Evolutionary conservation across 2,888 invertebrate species (phyloP).

Genomic region (Siphlonurus alternatus): DNA sequence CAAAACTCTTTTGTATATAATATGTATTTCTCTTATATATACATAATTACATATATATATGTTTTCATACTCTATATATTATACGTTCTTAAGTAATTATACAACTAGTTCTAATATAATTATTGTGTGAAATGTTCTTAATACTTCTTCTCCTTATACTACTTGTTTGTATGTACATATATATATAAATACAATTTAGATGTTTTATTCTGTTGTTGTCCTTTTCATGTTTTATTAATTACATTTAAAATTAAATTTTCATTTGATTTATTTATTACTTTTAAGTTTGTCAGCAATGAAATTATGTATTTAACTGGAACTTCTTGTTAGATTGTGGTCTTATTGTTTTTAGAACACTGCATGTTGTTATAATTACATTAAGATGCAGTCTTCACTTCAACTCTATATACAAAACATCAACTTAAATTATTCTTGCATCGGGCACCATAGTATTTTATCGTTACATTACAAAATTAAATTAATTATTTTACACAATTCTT

Average conservation of each 20-base stretch:
- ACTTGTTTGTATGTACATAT: neutral
- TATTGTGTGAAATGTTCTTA: neutral
- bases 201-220: no score
- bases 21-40: constrained; percentile 7
- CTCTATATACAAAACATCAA: no score
- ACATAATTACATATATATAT: constrained; percentile 8
- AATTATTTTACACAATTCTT: no score
- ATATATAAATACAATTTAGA: no score
- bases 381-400: no score
- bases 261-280: neutral
- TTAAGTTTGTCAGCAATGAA: neutral
- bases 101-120: neutral
- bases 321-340: no score
- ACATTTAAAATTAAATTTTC: neutral
- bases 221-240: neutral
- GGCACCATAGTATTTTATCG: no score
- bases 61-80: neutral
- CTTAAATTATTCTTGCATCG: no score
- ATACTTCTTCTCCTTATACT: no score
- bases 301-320: neutral
- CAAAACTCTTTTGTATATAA: neutral
- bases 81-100: neutral
- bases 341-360: no score
- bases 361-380: no score
- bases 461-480: no score